A percentile compares a stretch with the other conserved stretches of the same genome.
These are phyloP conservation scores for Epistrophe grossulariae DNA, from an alignment of 2,888 invertebrate species.

Conservation along the genomic window DNA sequence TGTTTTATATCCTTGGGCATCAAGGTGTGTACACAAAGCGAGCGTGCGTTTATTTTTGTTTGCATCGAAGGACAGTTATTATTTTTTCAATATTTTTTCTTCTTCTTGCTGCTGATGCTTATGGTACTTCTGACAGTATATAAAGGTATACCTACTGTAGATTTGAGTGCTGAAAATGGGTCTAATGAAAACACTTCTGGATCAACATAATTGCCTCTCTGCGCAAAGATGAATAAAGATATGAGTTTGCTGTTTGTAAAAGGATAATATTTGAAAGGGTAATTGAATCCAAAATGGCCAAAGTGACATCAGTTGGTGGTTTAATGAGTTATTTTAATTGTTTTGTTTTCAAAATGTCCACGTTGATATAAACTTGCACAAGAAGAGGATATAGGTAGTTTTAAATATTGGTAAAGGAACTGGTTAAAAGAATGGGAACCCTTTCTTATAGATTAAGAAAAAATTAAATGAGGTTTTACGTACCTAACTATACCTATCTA, in stretches of 20 bases:
- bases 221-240: neutral
- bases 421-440: too few relatives aligned
- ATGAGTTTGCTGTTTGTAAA: constrained; percentile 11
- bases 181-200: constrained; percentile 47
- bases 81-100: constrained; percentile 23
- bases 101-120: neutral
- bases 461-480: too few relatives aligned
- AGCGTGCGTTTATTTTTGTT: constrained; percentile 69
- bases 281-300: constrained; percentile 36
- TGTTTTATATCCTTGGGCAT: constrained; percentile 52
- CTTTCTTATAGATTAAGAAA: too few relatives aligned
- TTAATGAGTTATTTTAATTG: constrained; percentile 1
- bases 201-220: constrained; percentile 41
- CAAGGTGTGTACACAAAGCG: constrained; percentile 71
- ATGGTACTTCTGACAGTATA: neutral
- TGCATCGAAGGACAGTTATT: constrained; percentile 55
- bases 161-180: constrained; percentile 41
- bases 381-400: too few relatives aligned
- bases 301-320: constrained; percentile 12
- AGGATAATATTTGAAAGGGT: constrained; percentile 39
- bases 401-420: too few relatives aligned
- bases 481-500: too few relatives aligned
- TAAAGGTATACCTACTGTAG: neutral
- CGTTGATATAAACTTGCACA: too few relatives aligned
- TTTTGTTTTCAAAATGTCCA: neutral